Conservation (phyloP, 2,888 invertebrate species). For the Tridacna crocea region DNA sequence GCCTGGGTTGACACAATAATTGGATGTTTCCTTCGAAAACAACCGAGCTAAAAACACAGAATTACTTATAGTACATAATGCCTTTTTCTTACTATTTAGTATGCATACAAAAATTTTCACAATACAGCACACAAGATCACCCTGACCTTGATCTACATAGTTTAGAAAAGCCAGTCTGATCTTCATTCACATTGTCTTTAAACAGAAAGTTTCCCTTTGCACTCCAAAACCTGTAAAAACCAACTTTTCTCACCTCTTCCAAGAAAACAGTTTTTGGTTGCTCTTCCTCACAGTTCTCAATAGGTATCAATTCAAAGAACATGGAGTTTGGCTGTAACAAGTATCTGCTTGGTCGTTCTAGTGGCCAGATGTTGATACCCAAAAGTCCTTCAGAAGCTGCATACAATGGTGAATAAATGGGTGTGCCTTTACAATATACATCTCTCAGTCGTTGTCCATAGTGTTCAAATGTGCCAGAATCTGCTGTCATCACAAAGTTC, state of each 20-base stretch:
- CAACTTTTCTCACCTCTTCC: conserved; percentile 72
- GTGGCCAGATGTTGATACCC: conserved; percentile 78
- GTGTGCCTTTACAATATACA: conserved; percentile 72
- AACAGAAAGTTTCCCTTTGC: background rate
- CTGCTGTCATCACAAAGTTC: conserved; percentile 72
- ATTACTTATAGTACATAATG: too few relatives aligned
- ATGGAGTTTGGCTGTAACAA: conserved; percentile 78
- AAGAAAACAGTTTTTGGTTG: conserved; percentile 79
- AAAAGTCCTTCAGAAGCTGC: conserved; percentile 83
- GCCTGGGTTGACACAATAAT: too few relatives aligned
- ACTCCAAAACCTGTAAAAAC: too few relatives aligned
- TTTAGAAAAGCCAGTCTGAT: too few relatives aligned
- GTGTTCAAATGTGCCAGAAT: conserved; percentile 80
- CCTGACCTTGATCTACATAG: too few relatives aligned
- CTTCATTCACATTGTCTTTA: too few relatives aligned
- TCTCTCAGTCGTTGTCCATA: conserved; percentile 74
- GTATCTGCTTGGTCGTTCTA: conserved; percentile 73
- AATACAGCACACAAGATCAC: too few relatives aligned
- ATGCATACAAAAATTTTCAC: too few relatives aligned
- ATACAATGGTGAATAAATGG: conserved; percentile 81
- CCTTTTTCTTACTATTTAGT: too few relatives aligned
- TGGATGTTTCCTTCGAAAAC: too few relatives aligned
- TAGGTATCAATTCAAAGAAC: conserved; percentile 83
- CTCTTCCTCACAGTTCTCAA: conserved; percentile 72
- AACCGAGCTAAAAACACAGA: too few relatives aligned